Evolutionary conservation across 2,888 invertebrate species (phyloP), one percentile per base, ranked within the genome.

Genomic region (Trypoxylon attenuatum): DNA sequence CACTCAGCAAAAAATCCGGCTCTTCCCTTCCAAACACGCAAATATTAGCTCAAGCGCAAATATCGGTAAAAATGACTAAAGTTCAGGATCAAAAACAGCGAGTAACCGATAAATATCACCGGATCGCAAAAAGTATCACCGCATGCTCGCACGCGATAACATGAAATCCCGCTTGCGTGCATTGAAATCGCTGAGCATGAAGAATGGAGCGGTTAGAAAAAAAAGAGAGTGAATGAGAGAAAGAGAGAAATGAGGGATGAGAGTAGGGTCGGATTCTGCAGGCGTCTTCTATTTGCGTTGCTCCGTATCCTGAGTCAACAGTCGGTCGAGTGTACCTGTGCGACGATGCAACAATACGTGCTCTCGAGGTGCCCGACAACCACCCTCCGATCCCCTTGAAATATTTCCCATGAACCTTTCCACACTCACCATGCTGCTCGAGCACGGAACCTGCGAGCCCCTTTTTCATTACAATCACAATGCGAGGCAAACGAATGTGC

Each of bases 241-340:
- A n/a, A n/a, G n/a, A n/a, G n/a, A n/a, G n/a, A n/a, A n/a, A n/a
- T n/a, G n/a, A n/a, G n/a, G 33, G 21, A 18, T 3, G 16, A 29
- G 43, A 18, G 6, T 16, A 45, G 25, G 13, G 33, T 25, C 52
- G 25, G 50, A 39, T 58, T 50, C 49, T 38, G 33, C 19, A 18
- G 25, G 10, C 39, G 52, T 22, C 33, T 58, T 38, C 8, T 67
- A 62, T 76, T 73, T 70, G 56, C 67, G 39, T 49, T 52, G 29
- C 42, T 27, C 57, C 51, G 49, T 41, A 47, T 29, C 64, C 73
- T 75, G 60, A 75, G 56, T 76, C 76, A 75, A 75, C 67, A 73
- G 56, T 65, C 52, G 43, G 10, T 6, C 55, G 43, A 49, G 49
- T n/a, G 47, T 71, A 71, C 62, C 58, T 58, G 64, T 59, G 41